Base-by-base conservation (phyloP, 1,140 invertebrate species). In the Diorhabda sublineata region DNA sequence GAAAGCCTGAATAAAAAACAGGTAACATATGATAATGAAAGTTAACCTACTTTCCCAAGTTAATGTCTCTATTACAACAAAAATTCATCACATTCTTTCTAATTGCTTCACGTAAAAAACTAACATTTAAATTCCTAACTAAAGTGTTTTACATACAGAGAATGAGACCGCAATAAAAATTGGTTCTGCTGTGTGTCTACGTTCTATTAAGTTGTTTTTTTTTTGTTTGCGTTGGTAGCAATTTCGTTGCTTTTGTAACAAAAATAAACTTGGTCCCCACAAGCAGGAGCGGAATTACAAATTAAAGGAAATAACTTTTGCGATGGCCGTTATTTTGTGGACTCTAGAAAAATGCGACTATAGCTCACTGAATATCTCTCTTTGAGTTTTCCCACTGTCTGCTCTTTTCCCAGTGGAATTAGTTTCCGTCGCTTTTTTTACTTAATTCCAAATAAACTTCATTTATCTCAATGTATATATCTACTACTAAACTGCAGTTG, bases 291-390 rank as follows among this genome's bases (percentile, higher is more conserved):
- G 42, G 64, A 66, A 66, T 66, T 45, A 66, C 64, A 66, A 66
- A 66, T 66, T 66, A 58, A 52, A 66, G 64, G 64, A 56, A 66
- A 66, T 66, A 66, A 66, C 64, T 66, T 45, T 44, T 45, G 8
- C 4, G 26, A 26, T 26, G 26, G 26, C 26, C n/a, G n/a, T 8
- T 42, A 43, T 44, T 63, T n/a, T 42, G 61, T 63, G 61, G 11
- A 26, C 61, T 4, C 7, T 8, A 9, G 11, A 60, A 60, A 60
- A 60, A 60, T 60, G 42, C 58, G 9, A 41, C 58, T 42, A 8
- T 42, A 42, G 42, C 7, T 63, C 45, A 8, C 42, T 63, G 42
- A 63, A 63, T 63, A 63, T 63, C 47, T 45, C 61, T 63, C 61
- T 63, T 43, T 44, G 8, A 45, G 42, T 63, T 11, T 45, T 7